Evolutionary conservation across 2,888 invertebrate species (phyloP).

Genomic region (Ornithoptera priamus): DNA sequence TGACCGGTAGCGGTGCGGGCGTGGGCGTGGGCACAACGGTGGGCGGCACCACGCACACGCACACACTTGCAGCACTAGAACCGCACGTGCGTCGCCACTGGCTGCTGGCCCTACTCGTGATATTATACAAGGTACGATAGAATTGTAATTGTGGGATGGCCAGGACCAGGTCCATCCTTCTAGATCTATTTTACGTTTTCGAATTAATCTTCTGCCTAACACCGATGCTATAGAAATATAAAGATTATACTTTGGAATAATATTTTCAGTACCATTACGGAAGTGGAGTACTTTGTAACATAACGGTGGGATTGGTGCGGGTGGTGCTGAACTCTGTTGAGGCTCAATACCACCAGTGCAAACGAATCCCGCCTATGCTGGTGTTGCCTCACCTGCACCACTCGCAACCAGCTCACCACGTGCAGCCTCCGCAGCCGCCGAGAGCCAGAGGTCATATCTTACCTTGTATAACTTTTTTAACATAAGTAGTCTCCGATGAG

Average conservation of each 20-base stretch:
- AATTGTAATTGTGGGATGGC: not conserved
- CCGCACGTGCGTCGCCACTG: slow-evolving; percentile 93
- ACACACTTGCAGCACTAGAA: slow-evolving; percentile 93
- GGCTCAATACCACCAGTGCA: slow-evolving; percentile 94
- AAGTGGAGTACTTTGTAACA: slow-evolving; percentile 83
- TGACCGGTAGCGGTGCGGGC: slow-evolving; percentile 29
- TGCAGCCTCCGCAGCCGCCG: slow-evolving; percentile 21
- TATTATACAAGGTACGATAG: slow-evolving; percentile 92
- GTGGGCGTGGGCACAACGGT: slow-evolving; percentile 14
- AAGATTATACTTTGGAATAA: not conserved
- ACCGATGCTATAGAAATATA: not conserved
- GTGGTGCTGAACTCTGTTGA: slow-evolving; percentile 96
- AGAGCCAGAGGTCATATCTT: slow-evolving; percentile 3
- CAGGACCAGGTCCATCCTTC: too few relatives aligned
- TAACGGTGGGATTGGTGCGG: slow-evolving; percentile 89
- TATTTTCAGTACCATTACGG: slow-evolving; percentile 85
- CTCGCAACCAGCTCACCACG: slow-evolving; percentile 23
- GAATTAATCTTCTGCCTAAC: not conserved
- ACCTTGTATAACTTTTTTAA: not conserved
- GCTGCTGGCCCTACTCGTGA: slow-evolving; percentile 94
- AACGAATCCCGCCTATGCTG: slow-evolving; percentile 89
- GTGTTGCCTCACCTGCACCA: slow-evolving; percentile 82
- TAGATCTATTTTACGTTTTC: too few relatives aligned
- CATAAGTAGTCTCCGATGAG: not conserved
- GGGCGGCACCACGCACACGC: slow-evolving; percentile 52